These are phyloP conservation scores for Dolichomitus sp. DNA, from an alignment of 2,888 invertebrate genomes.

Conservation along the genomic window DNA sequence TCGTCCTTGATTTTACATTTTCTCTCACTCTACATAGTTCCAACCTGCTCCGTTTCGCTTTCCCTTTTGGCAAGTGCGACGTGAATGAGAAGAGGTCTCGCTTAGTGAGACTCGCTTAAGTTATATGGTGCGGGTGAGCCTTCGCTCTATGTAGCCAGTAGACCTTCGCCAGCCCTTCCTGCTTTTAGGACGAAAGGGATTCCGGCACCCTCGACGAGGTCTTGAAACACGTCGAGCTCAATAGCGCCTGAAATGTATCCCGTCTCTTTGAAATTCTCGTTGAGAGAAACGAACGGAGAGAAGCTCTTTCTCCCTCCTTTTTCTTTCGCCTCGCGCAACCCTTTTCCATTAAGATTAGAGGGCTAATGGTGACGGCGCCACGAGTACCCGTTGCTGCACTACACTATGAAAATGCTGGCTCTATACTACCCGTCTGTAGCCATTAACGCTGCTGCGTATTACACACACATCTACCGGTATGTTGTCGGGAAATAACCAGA, in stretches of 20 bases:
- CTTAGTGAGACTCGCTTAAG: conserved; percentile 46
- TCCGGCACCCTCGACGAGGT: conserved; percentile 65
- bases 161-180: conserved; percentile 55
- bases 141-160: conserved; percentile 18
- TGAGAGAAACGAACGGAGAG: conserved; percentile 36
- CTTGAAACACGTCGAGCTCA: conserved; percentile 69
- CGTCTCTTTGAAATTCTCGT: conserved; percentile 34
- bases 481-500: neutral
- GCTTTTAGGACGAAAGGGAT: conserved; percentile 69
- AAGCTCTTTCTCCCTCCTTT: conserved; percentile 50
- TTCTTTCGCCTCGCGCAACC: conserved; percentile 65
- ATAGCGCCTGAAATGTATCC: conserved; percentile 72
- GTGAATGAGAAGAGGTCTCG: conserved; percentile 30
- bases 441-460: conserved; percentile 6
- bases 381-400: conserved; percentile 22
- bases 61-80: conserved; percentile 39
- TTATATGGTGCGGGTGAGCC: conserved; percentile 36
- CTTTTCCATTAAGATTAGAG: conserved; percentile 75
- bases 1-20: conserved; percentile 43
- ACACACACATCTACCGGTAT: neutral
- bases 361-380: conserved; percentile 68
- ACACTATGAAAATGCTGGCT: conserved; percentile 45
- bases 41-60: conserved; percentile 16
- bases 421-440: conserved; percentile 20
- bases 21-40: conserved; percentile 19